Percentiles rank a stretch among this genome's conserved stretches.
phyloP scores from a whole-genome alignment of 2,888 invertebrate species.

The Melanostoma scalare region DNA sequence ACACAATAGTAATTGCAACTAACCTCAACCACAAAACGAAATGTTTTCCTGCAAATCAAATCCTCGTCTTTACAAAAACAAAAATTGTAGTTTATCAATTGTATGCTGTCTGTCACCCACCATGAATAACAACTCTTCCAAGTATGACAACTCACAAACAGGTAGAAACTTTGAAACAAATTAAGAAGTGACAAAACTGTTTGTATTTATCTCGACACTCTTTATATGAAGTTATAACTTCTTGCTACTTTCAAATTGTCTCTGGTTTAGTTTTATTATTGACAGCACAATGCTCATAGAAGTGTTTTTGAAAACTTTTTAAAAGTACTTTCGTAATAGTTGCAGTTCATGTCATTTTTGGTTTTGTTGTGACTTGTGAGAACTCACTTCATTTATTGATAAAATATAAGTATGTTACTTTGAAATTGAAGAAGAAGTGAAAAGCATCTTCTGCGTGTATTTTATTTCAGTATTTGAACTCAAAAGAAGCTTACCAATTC shows the following conservation, averaged over 20 bases:
- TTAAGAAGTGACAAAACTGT: conserved; percentile 45
- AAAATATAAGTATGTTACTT: too few species aligned
- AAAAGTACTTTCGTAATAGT: not conserved
- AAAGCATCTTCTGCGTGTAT: too few species aligned
- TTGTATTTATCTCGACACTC: conserved; percentile 11
- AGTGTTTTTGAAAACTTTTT: conserved; percentile 14
- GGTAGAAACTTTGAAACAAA: conserved; percentile 32
- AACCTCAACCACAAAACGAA: too few species aligned
- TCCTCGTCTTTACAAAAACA: not conserved
- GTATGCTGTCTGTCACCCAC: not conserved
- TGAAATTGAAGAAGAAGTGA: too few species aligned
- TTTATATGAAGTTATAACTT: conserved; percentile 7
- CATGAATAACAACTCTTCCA: conserved; percentile 21
- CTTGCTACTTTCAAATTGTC: not conserved
- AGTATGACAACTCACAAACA: conserved; percentile 20
- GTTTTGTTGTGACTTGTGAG: too few species aligned
- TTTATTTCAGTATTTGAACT: too few species aligned
- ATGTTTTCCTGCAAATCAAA: not conserved
- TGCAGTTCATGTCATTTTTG: too few species aligned
- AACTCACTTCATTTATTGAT: too few species aligned
- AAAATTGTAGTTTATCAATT: not conserved
- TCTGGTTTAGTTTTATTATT: not conserved
- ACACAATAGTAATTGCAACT: too few species aligned
- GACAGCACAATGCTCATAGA: conserved; percentile 3
- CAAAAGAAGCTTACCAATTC: too few species aligned